Evolutionary conservation across 2,888 invertebrate species (phyloP), one percentile per base, ranked within the genome.

Genomic region (Hypomecis punctinalis): DNA sequence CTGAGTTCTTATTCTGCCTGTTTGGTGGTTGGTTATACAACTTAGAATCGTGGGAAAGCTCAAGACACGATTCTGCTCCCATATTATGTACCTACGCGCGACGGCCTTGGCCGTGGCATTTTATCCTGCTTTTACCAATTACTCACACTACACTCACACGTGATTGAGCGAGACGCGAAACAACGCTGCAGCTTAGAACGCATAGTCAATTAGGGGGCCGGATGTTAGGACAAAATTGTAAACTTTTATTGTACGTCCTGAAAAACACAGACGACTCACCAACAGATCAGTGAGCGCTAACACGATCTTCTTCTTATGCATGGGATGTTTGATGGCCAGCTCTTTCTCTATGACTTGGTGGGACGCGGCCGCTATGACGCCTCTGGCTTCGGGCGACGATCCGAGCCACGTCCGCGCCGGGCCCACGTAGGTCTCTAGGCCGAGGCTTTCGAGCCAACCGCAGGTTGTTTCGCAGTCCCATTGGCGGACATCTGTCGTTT

Each of bases 231-330:
- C 23, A 23, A 23, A 23, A 23, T 23, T 23, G 9, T 39, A 40
- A 6, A 9, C 10, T 40, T 39, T 39, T 40, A 9, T 7, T 10
- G 3, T 40, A 40, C 9, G 36, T 1, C 33, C 0, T 35, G 8
- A 36, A 6, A 46, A 0, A 7, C 33, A 37, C 13, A 60, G 8
- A 8, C 9, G 54, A 74, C 81, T 80, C 43, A 93, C 93, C 78
- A 94, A 90, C 36, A 95, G 79, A 76, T 96, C 96, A 7, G 95
- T 94, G 7, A 96, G 85, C 0, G 96, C 96, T 64, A 99, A 89
- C 52, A 96, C 94, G 40, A 99, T 95, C 88, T 99, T 99, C 93
- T 99, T 99, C 70, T 97, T 95, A 81, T 99, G 99, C 76, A 99
- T 91, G 0, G 96, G 94, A 81, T 98, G 96, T 86, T 97, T 97